A percentile compares a stretch with the other conserved stretches of the same genome.
Evolutionary conservation across 2,797 vertebrate genomes (phyloP).

Genomic region (Chelon auratus): DNA sequence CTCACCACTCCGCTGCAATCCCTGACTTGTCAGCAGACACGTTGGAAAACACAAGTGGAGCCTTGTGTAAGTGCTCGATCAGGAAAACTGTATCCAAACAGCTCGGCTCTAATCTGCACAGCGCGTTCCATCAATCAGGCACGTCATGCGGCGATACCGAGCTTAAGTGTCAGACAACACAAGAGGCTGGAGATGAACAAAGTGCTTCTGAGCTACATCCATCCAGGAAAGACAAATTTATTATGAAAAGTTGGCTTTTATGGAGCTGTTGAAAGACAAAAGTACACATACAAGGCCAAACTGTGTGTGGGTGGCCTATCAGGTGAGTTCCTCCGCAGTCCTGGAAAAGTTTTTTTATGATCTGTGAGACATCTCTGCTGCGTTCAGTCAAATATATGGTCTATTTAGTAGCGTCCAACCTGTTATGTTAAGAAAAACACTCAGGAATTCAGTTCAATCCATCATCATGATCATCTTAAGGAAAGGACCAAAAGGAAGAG

Average conservation of each 20-base stretch:
- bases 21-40: constrained; percentile 70
- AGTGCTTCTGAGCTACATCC: constrained; percentile 45
- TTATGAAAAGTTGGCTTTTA: constrained; percentile 5
- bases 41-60: constrained; percentile 64
- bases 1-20: constrained; percentile 43
- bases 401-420: background rate
- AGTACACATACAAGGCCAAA: constrained; percentile 22
- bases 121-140: constrained; percentile 66
- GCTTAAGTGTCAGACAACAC: constrained; percentile 39
- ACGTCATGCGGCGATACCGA: constrained; percentile 45
- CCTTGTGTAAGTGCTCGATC: constrained; percentile 54
- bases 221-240: constrained; percentile 1
- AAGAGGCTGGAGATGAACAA: constrained; percentile 37
- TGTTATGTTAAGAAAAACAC: constrained; percentile 13
- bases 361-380: constrained; percentile 4
- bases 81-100: constrained; percentile 58
- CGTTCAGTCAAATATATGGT: constrained; percentile 11
- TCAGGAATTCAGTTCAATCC: constrained; percentile 12
- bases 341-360: constrained; percentile 23
- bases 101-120: constrained; percentile 52
- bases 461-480: constrained; percentile 1
- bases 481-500: background rate
- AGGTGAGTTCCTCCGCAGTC: too few species aligned
- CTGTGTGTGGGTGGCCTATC: background rate
- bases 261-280: constrained; percentile 15